Conservation (phyloP, 2,113 vertebrate genomes). For the Sorex fumeus region DNA sequence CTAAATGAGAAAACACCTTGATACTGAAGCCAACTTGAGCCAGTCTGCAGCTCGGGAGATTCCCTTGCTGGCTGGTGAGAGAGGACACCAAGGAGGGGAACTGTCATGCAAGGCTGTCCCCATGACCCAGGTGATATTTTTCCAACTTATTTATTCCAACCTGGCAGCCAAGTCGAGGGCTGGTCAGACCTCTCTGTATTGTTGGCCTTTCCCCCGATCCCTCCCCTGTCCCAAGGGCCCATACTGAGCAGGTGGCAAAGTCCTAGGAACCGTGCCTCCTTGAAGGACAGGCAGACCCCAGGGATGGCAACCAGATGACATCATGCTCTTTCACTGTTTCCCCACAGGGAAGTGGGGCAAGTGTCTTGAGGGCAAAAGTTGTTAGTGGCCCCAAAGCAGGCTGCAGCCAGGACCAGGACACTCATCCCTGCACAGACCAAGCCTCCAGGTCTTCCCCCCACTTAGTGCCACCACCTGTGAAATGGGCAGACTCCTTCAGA, state of each 20-base stretch:
- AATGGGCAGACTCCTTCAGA: neutral
- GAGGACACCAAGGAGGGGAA: neutral
- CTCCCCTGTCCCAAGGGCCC: neutral
- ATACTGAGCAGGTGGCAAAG: neutral
- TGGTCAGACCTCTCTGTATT: neutral
- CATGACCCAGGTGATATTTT: neutral
- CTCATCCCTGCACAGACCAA: neutral
- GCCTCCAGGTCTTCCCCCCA: neutral
- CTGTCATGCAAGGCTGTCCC: neutral
- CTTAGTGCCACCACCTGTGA: neutral
- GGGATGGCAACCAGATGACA: neutral
- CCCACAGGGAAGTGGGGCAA: constrained; percentile 56
- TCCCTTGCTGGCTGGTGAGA: neutral
- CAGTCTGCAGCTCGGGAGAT: neutral
- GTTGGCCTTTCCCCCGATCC: neutral
- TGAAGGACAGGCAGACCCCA: neutral
- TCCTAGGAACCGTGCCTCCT: neutral
- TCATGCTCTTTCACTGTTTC: neutral
- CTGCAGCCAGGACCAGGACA: neutral
- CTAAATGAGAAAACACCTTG: neutral
- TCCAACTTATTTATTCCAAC: neutral
- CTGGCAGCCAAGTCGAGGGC: neutral
- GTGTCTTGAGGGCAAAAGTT: constrained; percentile 59
- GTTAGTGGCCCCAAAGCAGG: neutral
- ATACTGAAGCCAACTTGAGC: constrained; percentile 14